Base-by-base conservation (phyloP, 2,888 invertebrate species). In the Cyclophora punctaria region DNA sequence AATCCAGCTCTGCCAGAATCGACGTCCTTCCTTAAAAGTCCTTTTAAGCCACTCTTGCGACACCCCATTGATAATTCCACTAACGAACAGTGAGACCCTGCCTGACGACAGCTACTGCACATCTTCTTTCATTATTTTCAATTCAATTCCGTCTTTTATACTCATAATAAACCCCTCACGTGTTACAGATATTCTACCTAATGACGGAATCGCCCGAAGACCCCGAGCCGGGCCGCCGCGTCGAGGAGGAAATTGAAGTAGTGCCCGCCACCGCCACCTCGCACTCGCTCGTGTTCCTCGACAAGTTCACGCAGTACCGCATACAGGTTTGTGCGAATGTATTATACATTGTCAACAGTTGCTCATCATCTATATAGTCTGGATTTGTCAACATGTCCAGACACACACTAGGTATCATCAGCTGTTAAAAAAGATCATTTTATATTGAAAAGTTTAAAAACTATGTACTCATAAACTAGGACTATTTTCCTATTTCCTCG, bases 231-330 rank as follows among this genome's bases (percentile, higher is more conserved):
- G 92, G 91, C 2, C 92, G 93, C 50, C 92, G 92, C 55, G 90
- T 93, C 50, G 95, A 96, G 73, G 96, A 97, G 80, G 96, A 97
- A 83, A 94, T 95, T 54, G 97, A 97, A 86, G 96, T 97, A 3
- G 96, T 97, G 0, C 94, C 96, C 0, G 96, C 96, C 0, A 92
- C 95, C 0, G 94, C 94, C 47, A 93, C 93, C 0, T 90, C 94
- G 0, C 95, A 97, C 71, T 95, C 95, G 54, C 89, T 98, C 7
- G 94, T 96, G 1, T 96, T 96, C 71, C 90, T 98, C 7, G 95
- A 97, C 74, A 97, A 97, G 82, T 98, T 93, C 81, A 97, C 98
- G 0, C 93, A 95, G 67, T 98, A 98, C 77, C 91, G 93, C 37
- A 94, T 98, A 55, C 95, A 96, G 84, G 89, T 89, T 20, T 1